phyloP scores from a whole-genome alignment of 2,113 vertebrate species.

The Phaethornis superciliosus region DNA sequence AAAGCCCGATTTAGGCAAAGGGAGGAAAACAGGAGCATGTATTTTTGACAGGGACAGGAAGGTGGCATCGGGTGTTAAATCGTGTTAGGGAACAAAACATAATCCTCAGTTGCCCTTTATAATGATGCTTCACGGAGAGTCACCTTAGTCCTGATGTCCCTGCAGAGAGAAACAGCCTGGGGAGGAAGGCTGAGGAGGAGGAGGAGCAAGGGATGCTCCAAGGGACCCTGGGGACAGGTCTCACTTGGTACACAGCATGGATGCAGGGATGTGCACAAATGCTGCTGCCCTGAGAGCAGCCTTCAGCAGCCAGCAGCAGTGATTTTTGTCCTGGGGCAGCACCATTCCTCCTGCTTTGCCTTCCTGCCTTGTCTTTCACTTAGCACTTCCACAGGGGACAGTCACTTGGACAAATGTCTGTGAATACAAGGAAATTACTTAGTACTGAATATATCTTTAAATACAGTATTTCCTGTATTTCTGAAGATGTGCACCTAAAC shows the following conservation, averaged over 20 bases:
- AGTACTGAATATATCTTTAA: background rate
- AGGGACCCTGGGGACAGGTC: background rate
- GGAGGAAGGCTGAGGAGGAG: background rate
- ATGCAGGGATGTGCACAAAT: accelerated
- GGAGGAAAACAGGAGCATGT: background rate
- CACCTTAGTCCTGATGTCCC: background rate
- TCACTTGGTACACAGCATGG: accelerated
- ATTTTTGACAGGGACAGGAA: constrained; percentile 27
- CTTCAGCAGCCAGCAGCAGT: background rate
- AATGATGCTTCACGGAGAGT: background rate
- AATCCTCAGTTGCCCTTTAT: constrained; percentile 40
- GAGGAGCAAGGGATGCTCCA: background rate
- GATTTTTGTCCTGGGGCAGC: background rate
- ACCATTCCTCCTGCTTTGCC: background rate
- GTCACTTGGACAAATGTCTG: background rate
- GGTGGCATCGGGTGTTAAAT: constrained; percentile 24
- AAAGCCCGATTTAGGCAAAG: constrained; percentile 20
- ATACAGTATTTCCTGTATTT: background rate
- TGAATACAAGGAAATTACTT: background rate
- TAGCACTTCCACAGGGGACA: background rate
- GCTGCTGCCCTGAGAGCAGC: background rate
- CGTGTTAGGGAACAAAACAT: background rate
- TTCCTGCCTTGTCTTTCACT: background rate
- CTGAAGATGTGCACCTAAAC: background rate
- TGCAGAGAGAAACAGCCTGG: background rate